Conservation (phyloP, 2,888 invertebrate genomes). For the Pedicia rivosa region DNA sequence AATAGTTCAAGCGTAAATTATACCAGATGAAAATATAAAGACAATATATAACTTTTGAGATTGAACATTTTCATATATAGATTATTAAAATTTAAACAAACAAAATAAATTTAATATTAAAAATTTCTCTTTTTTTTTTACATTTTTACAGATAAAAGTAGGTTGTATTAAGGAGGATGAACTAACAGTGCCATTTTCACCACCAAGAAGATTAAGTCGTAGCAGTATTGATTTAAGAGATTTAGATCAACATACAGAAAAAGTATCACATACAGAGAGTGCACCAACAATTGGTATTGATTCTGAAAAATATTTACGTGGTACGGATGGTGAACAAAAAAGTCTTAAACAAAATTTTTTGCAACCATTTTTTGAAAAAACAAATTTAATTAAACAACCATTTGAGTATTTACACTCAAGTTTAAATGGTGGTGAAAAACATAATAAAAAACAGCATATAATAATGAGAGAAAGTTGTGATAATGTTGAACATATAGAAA, state of each 20-base stretch:
- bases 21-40: no score
- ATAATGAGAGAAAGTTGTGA: background rate
- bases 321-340: background rate
- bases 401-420: constrained; percentile 7
- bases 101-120: no score
- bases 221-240: constrained; percentile 32
- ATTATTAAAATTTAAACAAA: no score
- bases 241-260: constrained; percentile 28
- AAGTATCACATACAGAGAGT: constrained; percentile 31
- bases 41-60: no score
- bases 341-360: background rate
- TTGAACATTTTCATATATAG: no score
- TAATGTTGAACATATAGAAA: background rate
- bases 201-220: constrained; percentile 29
- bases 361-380: constrained; percentile 8
- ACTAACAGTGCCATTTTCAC: constrained; percentile 29
- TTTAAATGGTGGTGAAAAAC: constrained; percentile 1
- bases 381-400: constrained; percentile 8
- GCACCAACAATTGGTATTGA: constrained; percentile 30
- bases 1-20: no score
- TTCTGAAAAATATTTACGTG: constrained; percentile 18
- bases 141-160: background rate
- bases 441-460: background rate
- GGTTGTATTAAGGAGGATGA: constrained; percentile 19
- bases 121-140: no score